Evolutionary conservation across 2,113 vertebrate genomes (phyloP).

Genomic region (Actenoides lindsayi): DNA sequence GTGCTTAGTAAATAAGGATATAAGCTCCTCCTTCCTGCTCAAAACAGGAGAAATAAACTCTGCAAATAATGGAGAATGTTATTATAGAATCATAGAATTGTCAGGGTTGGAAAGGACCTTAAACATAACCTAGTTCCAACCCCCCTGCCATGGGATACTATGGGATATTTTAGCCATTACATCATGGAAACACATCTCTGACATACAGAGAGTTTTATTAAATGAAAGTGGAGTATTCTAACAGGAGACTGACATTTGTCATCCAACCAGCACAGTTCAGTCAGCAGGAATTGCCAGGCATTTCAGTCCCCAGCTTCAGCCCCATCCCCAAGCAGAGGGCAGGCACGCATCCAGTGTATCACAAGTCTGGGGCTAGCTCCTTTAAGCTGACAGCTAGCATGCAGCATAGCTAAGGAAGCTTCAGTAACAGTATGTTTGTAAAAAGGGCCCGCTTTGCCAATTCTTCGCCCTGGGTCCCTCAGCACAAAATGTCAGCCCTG

Average conservation of each 20-base stretch:
- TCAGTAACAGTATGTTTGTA: background rate
- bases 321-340: background rate
- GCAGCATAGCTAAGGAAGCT: background rate
- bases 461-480: accelerated
- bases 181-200: background rate
- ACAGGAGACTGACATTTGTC: background rate
- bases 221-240: background rate
- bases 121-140: too few relatives aligned
- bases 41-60: background rate
- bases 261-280: background rate
- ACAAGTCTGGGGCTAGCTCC: background rate
- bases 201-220: background rate
- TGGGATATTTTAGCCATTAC: background rate
- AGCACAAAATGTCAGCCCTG: background rate
- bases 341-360: background rate
- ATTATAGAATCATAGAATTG: background rate
- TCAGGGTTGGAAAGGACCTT: too few relatives aligned
- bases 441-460: background rate
- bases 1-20: background rate
- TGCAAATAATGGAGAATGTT: background rate
- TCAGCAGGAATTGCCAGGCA: background rate
- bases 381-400: background rate
- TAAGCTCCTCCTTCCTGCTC: background rate
- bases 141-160: background rate
- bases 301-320: background rate